Conservation (phyloP, 1,140 invertebrate species). For the Macrobrachium nipponense region DNA sequence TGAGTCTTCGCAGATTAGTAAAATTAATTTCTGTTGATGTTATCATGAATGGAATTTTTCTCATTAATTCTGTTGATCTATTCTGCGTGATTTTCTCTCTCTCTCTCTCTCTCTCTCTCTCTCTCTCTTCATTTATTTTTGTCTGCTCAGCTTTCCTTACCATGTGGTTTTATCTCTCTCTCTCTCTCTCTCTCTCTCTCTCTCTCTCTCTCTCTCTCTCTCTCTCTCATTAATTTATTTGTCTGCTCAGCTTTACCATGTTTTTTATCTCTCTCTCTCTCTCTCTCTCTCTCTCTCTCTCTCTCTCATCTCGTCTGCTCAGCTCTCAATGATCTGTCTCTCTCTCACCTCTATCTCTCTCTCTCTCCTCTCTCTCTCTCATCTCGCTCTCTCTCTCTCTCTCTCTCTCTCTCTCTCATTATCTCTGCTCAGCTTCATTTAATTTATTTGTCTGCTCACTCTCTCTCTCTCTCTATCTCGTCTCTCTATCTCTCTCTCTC, state of each 20-base stretch:
- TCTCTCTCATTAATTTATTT: too few species aligned
- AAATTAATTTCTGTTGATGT: too few species aligned
- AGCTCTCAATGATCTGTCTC: too few species aligned
- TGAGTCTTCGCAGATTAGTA: too few species aligned
- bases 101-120: too few species aligned
- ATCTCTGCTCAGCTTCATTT: too few species aligned
- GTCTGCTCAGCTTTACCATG: too few species aligned
- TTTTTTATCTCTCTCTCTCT: neutral
- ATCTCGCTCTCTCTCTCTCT: conserved; percentile 20
- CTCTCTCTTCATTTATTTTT: neutral
- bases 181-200: conserved; percentile 18
- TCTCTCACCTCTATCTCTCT: too few species aligned
- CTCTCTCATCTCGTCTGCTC: neutral
- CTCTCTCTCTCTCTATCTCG: conserved; percentile 5
- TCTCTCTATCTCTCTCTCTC: conserved; percentile 11
- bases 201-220: conserved; percentile 5
- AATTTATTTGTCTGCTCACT: too few species aligned
- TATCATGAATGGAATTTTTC: too few species aligned
- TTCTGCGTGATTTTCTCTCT: neutral
- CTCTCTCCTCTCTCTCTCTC: conserved; percentile 18
- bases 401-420: neutral
- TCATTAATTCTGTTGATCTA: too few species aligned
- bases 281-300: neutral
- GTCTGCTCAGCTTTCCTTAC: neutral
- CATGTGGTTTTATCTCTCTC: conserved; percentile 7